Evolutionary conservation across 1,140 invertebrate species (phyloP).

Genomic region (Marisa cornuarietis): DNA sequence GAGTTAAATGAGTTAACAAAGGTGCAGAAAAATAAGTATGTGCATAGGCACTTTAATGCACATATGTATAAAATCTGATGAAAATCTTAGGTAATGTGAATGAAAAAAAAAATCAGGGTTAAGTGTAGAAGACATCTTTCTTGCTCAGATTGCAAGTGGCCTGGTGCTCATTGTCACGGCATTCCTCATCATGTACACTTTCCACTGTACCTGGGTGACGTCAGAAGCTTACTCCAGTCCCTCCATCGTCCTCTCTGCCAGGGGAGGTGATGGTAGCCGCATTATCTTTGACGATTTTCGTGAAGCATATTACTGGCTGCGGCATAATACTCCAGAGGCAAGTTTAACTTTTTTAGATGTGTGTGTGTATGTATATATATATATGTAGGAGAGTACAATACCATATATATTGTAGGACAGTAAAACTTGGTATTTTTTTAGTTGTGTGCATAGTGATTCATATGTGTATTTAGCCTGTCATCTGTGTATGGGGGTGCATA

Average conservation of each 20-base stretch:
- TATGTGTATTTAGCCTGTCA: too few species aligned
- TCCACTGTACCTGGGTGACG: conserved; percentile 99
- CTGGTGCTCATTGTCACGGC: conserved; percentile 87
- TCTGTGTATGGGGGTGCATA: too few species aligned
- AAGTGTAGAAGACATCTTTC: not conserved
- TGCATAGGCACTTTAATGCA: too few species aligned
- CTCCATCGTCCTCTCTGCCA: conserved; percentile 95
- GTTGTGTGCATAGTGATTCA: too few species aligned
- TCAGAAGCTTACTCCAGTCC: conserved; percentile 98
- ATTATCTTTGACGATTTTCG: conserved; percentile 99
- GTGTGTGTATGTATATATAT: not conserved
- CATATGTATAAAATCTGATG: too few species aligned
- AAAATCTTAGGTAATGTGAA: too few species aligned
- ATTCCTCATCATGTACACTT: conserved; percentile 90
- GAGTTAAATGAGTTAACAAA: too few species aligned
- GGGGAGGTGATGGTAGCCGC: conserved; percentile 90
- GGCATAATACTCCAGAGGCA: conserved; percentile 89
- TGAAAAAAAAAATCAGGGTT: too few species aligned
- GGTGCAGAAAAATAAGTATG: too few species aligned
- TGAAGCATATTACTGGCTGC: conserved; percentile 97
- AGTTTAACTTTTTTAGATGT: not conserved
- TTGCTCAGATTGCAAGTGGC: conserved; percentile 78
- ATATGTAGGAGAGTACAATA: too few species aligned
- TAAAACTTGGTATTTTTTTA: too few species aligned
- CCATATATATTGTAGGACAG: too few species aligned